A percentile compares a stretch with the other conserved stretches of the same genome.
These are phyloP conservation scores for Slavum lentiscoides DNA, from an alignment of 2,888 invertebrate genomes.

Conservation along the genomic window DNA sequence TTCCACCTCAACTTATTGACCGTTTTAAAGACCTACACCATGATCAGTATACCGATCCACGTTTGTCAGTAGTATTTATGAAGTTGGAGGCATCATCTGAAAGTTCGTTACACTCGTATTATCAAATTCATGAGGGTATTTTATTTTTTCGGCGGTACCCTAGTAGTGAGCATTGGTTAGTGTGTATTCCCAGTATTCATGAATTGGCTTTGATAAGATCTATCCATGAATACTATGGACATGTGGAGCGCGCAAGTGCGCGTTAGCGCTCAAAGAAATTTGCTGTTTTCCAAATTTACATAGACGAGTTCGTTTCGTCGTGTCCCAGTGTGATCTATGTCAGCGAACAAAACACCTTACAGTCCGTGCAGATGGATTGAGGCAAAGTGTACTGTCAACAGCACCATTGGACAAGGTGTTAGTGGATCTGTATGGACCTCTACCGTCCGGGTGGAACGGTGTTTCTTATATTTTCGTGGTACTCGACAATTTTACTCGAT, in stretches of 20 bases:
- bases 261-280: neutral
- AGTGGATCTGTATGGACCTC: conserved; percentile 5
- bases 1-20: neutral
- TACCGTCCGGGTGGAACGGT: neutral
- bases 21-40: neutral
- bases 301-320: neutral
- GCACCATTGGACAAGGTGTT: neutral
- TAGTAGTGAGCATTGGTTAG: no score
- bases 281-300: conserved; percentile 3
- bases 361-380: neutral
- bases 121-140: no score
- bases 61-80: neutral
- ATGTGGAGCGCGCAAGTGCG: neutral
- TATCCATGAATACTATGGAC: neutral
- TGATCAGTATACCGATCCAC: neutral
- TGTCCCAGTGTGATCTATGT: neutral
- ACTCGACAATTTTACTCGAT: neutral
- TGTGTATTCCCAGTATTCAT: no score
- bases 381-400: neutral
- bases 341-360: neutral
- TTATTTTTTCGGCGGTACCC: no score
- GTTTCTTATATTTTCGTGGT: conserved; percentile 3
- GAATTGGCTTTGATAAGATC: neutral
- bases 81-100: neutral
- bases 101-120: no score